Evolutionary conservation across 2,888 invertebrate species (phyloP).

Genomic region (Cancer borealis): DNA sequence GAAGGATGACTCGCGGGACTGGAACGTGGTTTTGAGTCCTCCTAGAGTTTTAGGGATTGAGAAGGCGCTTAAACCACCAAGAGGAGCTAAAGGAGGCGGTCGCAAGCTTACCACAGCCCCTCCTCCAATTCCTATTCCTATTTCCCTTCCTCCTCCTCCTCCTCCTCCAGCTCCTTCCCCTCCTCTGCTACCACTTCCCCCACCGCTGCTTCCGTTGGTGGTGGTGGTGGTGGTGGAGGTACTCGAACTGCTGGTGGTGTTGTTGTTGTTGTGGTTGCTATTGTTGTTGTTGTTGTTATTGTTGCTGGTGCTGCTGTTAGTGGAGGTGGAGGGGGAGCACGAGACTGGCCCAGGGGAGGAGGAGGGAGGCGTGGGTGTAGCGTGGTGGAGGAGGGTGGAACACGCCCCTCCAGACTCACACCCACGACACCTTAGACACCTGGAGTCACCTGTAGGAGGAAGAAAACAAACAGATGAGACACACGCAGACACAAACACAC

Average conservation of each 20-base stretch:
- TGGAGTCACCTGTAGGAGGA: slow-evolving; percentile 54
- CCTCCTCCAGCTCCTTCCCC: background rate
- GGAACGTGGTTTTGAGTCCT: slow-evolving; percentile 65
- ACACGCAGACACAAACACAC: background rate
- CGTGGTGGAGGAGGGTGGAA: slow-evolving; percentile 60
- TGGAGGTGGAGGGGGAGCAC: slow-evolving; percentile 61
- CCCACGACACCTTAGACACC: slow-evolving; percentile 75
- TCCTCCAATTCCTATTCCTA: background rate
- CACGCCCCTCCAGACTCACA: slow-evolving; percentile 74
- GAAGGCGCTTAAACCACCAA: slow-evolving; percentile 73
- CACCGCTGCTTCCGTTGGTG: background rate
- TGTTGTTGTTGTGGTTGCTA: slow-evolving; percentile 24
- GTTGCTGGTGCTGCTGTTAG: slow-evolving; percentile 54
- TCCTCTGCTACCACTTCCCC: slow-evolving; percentile 26
- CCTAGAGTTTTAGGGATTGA: slow-evolving; percentile 72
- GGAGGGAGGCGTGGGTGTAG: slow-evolving; percentile 59
- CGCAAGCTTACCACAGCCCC: slow-evolving; percentile 33
- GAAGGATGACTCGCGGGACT: slow-evolving; percentile 73
- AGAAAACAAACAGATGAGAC: background rate
- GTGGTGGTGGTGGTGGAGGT: background rate
- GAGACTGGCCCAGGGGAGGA: slow-evolving; percentile 58
- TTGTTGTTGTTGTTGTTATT: slow-evolving; percentile 55
- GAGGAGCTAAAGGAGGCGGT: slow-evolving; percentile 62
- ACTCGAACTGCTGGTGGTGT: slow-evolving; percentile 34
- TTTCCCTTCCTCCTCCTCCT: background rate